phyloP scores from a whole-genome alignment of 2,113 vertebrate genomes.

The Boulengeromyrus knoepffleri region DNA sequence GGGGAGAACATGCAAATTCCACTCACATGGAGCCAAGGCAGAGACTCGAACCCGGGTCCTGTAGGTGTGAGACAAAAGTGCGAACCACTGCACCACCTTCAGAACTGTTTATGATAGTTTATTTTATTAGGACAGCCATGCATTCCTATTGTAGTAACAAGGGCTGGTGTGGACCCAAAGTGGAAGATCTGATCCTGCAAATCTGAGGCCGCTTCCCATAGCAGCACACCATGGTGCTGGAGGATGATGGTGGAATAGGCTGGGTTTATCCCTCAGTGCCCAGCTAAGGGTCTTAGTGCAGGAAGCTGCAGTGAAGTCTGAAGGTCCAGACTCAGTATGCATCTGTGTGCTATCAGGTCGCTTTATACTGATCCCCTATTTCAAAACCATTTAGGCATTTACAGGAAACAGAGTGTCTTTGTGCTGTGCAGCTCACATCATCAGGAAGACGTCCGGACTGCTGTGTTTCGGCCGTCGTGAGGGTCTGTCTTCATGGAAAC shows the following conservation, averaged over 20 bases:
- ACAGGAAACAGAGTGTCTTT: not conserved
- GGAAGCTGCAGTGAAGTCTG: too few relatives aligned
- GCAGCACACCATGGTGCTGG: not conserved
- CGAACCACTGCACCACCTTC: not conserved
- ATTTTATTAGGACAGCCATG: not conserved
- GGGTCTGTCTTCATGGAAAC: not conserved
- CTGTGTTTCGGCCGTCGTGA: not conserved
- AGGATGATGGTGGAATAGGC: not conserved
- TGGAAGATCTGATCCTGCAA: not conserved
- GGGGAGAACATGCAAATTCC: not conserved
- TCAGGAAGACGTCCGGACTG: not conserved
- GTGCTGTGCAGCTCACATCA: not conserved
- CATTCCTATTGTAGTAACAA: not conserved
- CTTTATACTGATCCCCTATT: not conserved
- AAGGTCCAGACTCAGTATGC: not conserved
- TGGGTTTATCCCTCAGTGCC: not conserved
- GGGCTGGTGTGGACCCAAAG: not conserved
- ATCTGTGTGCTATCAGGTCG: not conserved
- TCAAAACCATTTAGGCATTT: not conserved
- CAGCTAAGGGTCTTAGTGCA: not conserved
- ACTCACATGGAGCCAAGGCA: not conserved
- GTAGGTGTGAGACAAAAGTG: not conserved
- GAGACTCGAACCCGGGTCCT: not conserved
- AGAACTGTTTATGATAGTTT: not conserved
- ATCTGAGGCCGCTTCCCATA: not conserved